phyloP scores from a whole-genome alignment of 2,888 invertebrate species.

The Ctena decussata region DNA sequence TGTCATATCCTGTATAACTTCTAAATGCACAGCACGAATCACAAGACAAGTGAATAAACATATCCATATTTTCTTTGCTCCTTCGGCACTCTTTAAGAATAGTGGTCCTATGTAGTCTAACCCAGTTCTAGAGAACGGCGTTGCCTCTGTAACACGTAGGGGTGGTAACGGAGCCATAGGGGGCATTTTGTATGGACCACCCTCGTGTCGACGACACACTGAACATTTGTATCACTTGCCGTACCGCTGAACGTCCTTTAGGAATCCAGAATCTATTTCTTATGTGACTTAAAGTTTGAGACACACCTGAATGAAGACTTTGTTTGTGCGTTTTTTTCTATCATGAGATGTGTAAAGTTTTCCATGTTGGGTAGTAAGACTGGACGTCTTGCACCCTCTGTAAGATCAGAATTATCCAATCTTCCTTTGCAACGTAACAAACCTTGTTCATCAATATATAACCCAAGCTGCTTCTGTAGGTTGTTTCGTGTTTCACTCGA shows the following conservation, averaged over 20 bases:
- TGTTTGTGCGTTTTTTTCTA: conserved; percentile 6
- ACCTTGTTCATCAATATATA: conserved; percentile 7
- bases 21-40: too few species aligned
- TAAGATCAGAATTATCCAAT: conserved; percentile 9
- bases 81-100: too few species aligned
- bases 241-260: neutral
- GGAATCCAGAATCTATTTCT: neutral
- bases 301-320: neutral
- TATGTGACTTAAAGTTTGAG: neutral
- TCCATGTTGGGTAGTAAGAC: conserved; percentile 10
- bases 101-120: too few species aligned
- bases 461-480: conserved; percentile 9
- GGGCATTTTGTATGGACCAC: too few species aligned
- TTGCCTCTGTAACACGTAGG: conserved; percentile 22
- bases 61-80: too few species aligned
- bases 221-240: too few species aligned
- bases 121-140: conserved; percentile 14
- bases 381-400: conserved; percentile 8
- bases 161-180: too few species aligned
- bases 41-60: too few species aligned
- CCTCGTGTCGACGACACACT: too few species aligned
- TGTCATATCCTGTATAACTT: too few species aligned
- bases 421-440: conserved; percentile 10
- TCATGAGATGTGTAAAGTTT: conserved; percentile 7
- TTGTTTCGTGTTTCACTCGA: neutral